Percentiles rank a stretch among this genome's conserved stretches.
Conservation (phyloP, 2,888 invertebrate genomes). For the Rhaphigaster nebulosa region DNA sequence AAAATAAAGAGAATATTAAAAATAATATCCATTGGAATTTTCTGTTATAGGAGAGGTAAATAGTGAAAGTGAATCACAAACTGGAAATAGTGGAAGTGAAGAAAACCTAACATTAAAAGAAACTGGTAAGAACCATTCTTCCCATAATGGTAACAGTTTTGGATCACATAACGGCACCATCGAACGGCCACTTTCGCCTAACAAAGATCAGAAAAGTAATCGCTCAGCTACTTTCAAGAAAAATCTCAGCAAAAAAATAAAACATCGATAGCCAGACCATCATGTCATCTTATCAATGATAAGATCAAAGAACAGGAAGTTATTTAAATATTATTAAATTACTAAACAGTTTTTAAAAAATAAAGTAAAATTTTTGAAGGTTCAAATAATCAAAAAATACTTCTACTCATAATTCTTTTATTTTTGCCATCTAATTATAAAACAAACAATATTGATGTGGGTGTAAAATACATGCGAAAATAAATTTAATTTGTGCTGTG, state of each 20-base stretch:
- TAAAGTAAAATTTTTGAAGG: neutral
- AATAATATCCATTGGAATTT: conserved; percentile 61
- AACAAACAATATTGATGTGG: neutral
- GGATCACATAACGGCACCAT: conserved; percentile 55
- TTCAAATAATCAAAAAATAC: neutral
- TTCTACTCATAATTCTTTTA: neutral
- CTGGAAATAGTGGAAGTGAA: conserved; percentile 73
- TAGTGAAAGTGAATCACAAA: conserved; percentile 90
- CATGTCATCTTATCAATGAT: conserved; percentile 26
- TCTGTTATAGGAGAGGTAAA: conserved; percentile 79
- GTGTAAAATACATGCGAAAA: neutral
- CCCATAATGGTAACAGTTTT: conserved; percentile 57
- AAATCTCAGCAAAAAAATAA: conserved; percentile 84
- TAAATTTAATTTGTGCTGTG: neutral
- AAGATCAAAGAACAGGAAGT: neutral
- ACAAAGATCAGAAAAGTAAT: conserved; percentile 62
- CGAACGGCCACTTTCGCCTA: conserved; percentile 62
- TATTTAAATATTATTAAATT: conserved; percentile 4
- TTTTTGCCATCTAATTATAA: neutral
- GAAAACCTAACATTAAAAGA: conserved; percentile 68
- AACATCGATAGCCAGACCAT: conserved; percentile 77
- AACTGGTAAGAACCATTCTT: conserved; percentile 65
- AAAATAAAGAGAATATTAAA: conserved; percentile 41
- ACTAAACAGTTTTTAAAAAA: neutral
- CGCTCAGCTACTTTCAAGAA: conserved; percentile 72